A percentile compares a stretch with the other conserved stretches of the same genome.
These are phyloP conservation scores for Mormyrus proboscirostris DNA, from an alignment of 2,797 vertebrate genomes.

Conservation along the genomic window DNA sequence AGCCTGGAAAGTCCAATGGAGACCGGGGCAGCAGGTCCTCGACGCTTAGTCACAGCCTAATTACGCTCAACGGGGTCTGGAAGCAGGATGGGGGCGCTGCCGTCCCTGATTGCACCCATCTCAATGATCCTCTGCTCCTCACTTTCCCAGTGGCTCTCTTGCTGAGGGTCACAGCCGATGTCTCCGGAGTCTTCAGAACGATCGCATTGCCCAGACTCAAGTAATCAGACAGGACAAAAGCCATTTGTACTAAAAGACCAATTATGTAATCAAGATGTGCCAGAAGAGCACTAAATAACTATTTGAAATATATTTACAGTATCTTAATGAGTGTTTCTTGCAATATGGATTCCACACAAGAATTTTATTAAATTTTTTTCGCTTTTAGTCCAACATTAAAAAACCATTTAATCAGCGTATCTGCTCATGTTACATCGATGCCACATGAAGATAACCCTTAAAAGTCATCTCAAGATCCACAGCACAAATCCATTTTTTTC, in stretches of 20 bases:
- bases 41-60: slow-evolving; percentile 20
- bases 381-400: background rate
- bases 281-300: slow-evolving; percentile 7
- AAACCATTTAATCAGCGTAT: background rate
- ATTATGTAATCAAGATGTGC: background rate
- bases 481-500: background rate
- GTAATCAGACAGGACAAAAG: slow-evolving; percentile 10
- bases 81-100: background rate
- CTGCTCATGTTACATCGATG: background rate
- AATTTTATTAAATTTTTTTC: background rate
- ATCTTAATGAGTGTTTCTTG: background rate
- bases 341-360: background rate
- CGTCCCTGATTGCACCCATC: slow-evolving; percentile 18
- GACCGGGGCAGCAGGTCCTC: background rate
- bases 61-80: slow-evolving; percentile 18
- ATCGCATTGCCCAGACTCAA: background rate
- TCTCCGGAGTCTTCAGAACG: background rate
- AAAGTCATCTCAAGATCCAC: background rate
- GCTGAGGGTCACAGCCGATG: background rate
- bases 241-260: background rate
- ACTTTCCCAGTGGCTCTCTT: background rate
- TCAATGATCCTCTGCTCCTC: background rate
- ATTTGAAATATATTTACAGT: background rate
- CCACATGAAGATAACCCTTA: background rate
- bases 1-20: background rate